These are phyloP conservation scores for Pogonophryne albipinna DNA, from an alignment of 2,797 vertebrate species.

Conservation along the genomic window DNA sequence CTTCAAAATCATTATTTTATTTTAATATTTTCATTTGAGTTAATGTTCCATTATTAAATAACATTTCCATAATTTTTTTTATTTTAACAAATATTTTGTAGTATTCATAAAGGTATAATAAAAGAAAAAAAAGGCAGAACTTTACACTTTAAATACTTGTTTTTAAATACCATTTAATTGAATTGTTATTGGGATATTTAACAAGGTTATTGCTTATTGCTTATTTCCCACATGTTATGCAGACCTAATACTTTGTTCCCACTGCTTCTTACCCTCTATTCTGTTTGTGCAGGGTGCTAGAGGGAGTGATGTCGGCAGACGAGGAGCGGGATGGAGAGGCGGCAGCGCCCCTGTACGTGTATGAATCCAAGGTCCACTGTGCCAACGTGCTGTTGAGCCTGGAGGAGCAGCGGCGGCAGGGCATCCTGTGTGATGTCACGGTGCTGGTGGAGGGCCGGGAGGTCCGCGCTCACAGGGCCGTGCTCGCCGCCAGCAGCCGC, in stretches of 20 bases:
- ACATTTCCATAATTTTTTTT: too few relatives aligned
- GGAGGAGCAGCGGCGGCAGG: conserved; percentile 95
- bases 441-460: conserved; percentile 93
- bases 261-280: not conserved
- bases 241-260: not conserved
- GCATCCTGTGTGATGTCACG: conserved; percentile 95
- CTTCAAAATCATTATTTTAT: too few relatives aligned
- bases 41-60: too few relatives aligned
- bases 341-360: conserved; percentile 94
- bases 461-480: conserved; percentile 94
- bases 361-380: conserved; percentile 97
- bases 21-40: too few relatives aligned
- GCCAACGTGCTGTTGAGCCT: conserved; percentile 96
- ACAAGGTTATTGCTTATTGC: too few relatives aligned
- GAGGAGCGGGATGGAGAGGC: conserved; percentile 83
- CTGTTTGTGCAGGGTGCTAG: conserved; percentile 46
- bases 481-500: conserved; percentile 95
- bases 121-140: too few relatives aligned
- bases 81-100: too few relatives aligned
- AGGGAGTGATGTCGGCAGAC: conserved; percentile 73
- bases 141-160: too few relatives aligned
- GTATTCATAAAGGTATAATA: too few relatives aligned
- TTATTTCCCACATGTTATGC: too few relatives aligned
- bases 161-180: too few relatives aligned
- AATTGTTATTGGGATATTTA: too few relatives aligned